Base-by-base conservation (phyloP, 1,140 invertebrate species). In the Polyergus mexicanus region DNA sequence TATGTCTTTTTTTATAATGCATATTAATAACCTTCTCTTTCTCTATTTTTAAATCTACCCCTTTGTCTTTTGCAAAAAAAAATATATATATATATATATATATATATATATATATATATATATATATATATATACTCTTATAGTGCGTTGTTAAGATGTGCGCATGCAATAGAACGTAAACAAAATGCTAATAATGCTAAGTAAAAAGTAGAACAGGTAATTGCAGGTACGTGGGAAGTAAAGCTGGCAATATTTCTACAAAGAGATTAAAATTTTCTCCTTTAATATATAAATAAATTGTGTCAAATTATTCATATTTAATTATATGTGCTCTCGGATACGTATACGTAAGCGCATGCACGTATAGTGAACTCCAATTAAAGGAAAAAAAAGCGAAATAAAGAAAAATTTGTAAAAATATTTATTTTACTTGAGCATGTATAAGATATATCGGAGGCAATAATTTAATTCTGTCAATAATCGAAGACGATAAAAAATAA, bases 121-220 rank as follows among this genome's bases (percentile, higher is more conserved):
- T n/a, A n/a, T n/a, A n/a, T n/a, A n/a, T n/a, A n/a, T n/a, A n/a
- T 72, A 58, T 56, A 72, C 19, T 54, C 32, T 56, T 72, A 6
- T 72, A 19, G 16, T 0, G 13, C 19, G 5, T 72, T 10, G n/a
- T 54, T 72, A 72, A 72, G 47, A 51, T 16, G 4, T 51, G 16
- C 13, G 56, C 54, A 56, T 72, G 10, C 56, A 72, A 35, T 35
- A 56, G 68, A n/a, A 32, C 1, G n/a, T 11, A 10, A 54, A 13
- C 22, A 35, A 72, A 72, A 35, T 72, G n/a, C 56, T 56, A 56
- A 87, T 86, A 85, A 93, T 93, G 89, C 90, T 86, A 89, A 91
- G 90, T 90, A 84, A 84, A 68, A 84, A 91, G 75, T 86, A 69
- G 72, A 89, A 87, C 72, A 84, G 16, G 16, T 16, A 51, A 51